Conservation (phyloP, 2,113 vertebrate species). For the Archocentrus centrarchus region DNA sequence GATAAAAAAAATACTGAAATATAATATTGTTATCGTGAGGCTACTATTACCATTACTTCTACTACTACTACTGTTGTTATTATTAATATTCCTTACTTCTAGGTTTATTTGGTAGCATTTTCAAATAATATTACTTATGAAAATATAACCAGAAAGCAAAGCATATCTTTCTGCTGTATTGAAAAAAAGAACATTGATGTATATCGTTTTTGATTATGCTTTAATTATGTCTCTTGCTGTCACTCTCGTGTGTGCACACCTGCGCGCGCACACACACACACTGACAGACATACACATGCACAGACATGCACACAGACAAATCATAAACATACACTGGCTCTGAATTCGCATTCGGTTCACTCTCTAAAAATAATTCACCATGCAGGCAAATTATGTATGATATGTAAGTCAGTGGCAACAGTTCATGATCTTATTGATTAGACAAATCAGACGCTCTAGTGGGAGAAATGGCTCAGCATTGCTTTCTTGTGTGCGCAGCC, state of each 20-base stretch:
- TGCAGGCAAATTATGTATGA: constrained; percentile 46
- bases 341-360: constrained; percentile 28
- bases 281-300: too few species aligned
- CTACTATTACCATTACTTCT: neutral
- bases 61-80: neutral
- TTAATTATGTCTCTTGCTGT: neutral
- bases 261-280: neutral
- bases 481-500: constrained; percentile 47
- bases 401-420: constrained; percentile 57
- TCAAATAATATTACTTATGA: neutral
- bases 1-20: neutral
- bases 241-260: neutral
- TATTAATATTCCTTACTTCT: neutral
- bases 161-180: neutral
- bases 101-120: neutral
- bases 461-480: constrained; percentile 40
- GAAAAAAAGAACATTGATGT: neutral
- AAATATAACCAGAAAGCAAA: neutral
- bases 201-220: neutral
- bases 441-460: constrained; percentile 33
- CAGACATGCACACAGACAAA: neutral
- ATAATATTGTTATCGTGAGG: neutral
- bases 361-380: constrained; percentile 28
- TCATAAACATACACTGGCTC: neutral
- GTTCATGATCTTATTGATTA: constrained; percentile 71